phyloP scores from a whole-genome alignment of 2,888 invertebrate genomes.

The Drosophila silvestris region DNA sequence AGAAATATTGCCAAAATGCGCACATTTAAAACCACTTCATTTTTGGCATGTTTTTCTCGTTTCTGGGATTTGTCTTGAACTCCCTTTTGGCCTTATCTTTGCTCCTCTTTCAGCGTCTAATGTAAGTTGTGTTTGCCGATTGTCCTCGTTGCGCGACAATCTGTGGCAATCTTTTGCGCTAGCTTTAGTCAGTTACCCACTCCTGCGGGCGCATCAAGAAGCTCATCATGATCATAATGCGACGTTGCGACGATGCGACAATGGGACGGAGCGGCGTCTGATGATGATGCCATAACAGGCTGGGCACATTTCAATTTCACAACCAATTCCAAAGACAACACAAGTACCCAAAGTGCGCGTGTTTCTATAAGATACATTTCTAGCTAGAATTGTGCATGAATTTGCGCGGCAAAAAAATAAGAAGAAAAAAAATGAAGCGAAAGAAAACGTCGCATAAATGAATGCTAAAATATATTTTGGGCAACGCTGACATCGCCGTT shows the following conservation, averaged over 20 bases:
- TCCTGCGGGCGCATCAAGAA: constrained; percentile 17
- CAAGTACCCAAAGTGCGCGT: constrained; percentile 64
- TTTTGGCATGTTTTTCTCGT: neutral
- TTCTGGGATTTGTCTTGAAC: neutral
- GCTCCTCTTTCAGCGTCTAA: neutral
- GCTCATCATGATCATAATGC: constrained; percentile 34
- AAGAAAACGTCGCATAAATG: constrained; percentile 71
- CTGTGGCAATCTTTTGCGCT: constrained; percentile 5
- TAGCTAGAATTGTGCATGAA: constrained; percentile 59
- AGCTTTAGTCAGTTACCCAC: constrained; percentile 16
- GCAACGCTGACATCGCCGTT: constrained; percentile 48
- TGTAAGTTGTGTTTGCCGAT: constrained; percentile 4
- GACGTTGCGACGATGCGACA: constrained; percentile 5
- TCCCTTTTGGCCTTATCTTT: neutral
- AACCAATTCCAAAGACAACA: constrained; percentile 47
- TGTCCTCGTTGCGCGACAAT: constrained; percentile 4
- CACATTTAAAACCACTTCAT: constrained; percentile 3
- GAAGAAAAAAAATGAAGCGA: constrained; percentile 11
- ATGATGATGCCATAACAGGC: constrained; percentile 75
- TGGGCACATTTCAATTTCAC: constrained; percentile 70
- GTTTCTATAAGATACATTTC: constrained; percentile 74
- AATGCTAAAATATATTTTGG: constrained; percentile 75
- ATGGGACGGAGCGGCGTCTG: constrained; percentile 26
- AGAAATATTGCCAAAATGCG: neutral
- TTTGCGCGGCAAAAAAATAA: constrained; percentile 67